Conservation (phyloP, 1,140 invertebrate species). For the Temnothorax curvispinosus region DNA sequence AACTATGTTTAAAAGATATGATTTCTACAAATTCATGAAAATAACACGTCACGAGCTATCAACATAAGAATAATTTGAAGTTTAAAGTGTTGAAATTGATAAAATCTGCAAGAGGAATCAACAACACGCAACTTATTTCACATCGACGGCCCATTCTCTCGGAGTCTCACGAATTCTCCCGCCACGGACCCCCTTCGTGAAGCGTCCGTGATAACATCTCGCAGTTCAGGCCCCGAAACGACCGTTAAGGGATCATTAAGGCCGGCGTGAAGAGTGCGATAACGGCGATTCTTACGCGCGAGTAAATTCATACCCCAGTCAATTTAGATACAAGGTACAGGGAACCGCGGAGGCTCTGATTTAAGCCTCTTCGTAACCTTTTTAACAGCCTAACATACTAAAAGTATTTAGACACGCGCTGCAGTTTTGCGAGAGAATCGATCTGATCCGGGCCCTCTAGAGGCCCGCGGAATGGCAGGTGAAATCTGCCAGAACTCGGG, state of each 20-base stretch:
- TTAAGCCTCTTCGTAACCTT: conserved; percentile 25
- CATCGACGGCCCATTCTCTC: conserved; percentile 45
- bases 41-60: neutral
- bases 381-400: conserved; percentile 15
- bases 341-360: conserved; percentile 16
- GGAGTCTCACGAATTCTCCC: conserved; percentile 34
- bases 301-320: conserved; percentile 72
- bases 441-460: conserved; percentile 35
- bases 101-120: conserved; percentile 11
- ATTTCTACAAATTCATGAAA: neutral
- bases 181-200: conserved; percentile 36
- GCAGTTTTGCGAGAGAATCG: conserved; percentile 31
- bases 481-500: conserved; percentile 65
- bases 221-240: conserved; percentile 37
- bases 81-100: conserved; percentile 29
- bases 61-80: neutral
- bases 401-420: conserved; percentile 23
- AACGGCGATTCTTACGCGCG: conserved; percentile 73
- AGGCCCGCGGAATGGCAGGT: conserved; percentile 71
- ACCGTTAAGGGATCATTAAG: conserved; percentile 78
- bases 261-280: conserved; percentile 66
- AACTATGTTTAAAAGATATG: neutral
- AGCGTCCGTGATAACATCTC: conserved; percentile 57
- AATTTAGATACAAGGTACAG: conserved; percentile 76
- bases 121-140: conserved; percentile 32